phyloP scores from a whole-genome alignment of 2,113 vertebrate genomes.

The Tyto alba region DNA sequence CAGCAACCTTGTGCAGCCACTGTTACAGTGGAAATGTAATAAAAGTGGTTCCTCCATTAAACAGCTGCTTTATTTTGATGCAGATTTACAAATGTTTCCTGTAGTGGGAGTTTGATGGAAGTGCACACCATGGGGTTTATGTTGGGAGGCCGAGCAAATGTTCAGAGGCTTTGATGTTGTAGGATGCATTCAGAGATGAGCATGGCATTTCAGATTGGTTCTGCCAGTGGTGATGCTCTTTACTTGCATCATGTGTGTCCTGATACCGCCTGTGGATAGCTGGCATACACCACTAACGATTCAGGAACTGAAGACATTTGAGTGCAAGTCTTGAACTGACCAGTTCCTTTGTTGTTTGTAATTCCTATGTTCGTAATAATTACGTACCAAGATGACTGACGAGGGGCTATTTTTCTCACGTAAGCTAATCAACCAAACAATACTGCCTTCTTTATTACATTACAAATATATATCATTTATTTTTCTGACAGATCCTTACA shows the following conservation, averaged over 20 bases:
- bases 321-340: neutral
- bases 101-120: neutral
- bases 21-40: neutral
- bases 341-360: neutral
- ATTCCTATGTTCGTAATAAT: neutral
- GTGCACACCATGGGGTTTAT: neutral
- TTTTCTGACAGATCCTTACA: neutral
- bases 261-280: rapidly evolving
- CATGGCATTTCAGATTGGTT: neutral
- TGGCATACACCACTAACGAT: rapidly evolving
- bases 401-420: neutral
- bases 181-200: neutral
- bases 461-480: neutral
- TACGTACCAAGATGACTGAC: neutral
- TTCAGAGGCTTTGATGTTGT: neutral
- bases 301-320: neutral
- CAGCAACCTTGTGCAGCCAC: neutral
- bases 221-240: neutral
- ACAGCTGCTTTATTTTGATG: neutral
- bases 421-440: neutral
- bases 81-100: neutral
- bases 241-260: rapidly evolving
- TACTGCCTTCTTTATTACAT: neutral
- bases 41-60: neutral
- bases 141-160: neutral